These are phyloP conservation scores for Drosophila neutralis DNA, from an alignment of 2,888 invertebrate species.

Conservation along the genomic window DNA sequence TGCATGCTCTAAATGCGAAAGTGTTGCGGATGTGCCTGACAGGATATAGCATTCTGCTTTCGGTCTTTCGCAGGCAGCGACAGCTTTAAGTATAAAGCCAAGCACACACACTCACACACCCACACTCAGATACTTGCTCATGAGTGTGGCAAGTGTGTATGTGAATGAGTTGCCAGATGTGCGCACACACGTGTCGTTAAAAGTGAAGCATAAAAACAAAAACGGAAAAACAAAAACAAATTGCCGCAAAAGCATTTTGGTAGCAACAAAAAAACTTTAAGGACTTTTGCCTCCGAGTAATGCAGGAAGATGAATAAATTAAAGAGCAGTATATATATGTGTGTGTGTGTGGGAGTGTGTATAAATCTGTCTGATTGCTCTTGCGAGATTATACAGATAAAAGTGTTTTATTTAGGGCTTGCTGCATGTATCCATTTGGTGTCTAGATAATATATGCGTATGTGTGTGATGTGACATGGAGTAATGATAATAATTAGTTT, in stretches of 20 bases:
- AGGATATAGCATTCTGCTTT: conserved; percentile 65
- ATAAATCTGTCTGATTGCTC: conserved; percentile 69
- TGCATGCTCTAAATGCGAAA: conserved; percentile 46
- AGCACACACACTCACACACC: conserved; percentile 3
- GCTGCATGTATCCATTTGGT: conserved; percentile 34
- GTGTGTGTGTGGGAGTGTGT: conserved; percentile 13
- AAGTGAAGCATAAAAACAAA: conserved; percentile 29
- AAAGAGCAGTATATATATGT: conserved; percentile 26
- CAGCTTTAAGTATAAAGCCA: conserved; percentile 74
- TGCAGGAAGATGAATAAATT: conserved; percentile 73
- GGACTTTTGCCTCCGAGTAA: conserved; percentile 46
- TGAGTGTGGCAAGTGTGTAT: conserved; percentile 29
- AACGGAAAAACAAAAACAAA: conserved; percentile 37
- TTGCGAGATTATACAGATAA: conserved; percentile 47
- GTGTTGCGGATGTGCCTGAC: conserved; percentile 63
- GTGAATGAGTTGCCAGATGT: conserved; percentile 67
- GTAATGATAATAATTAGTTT: conserved; percentile 23
- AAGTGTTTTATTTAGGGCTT: conserved; percentile 14
- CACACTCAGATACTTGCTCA: not conserved
- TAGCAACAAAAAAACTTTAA: conserved; percentile 49
- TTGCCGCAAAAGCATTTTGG: conserved; percentile 56
- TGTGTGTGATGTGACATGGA: not conserved
- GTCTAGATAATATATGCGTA: conserved; percentile 5
- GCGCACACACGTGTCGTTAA: conserved; percentile 74
- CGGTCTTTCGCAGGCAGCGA: conserved; percentile 40